Conservation (phyloP, 2,888 invertebrate genomes). For the Selenia dentaria region DNA sequence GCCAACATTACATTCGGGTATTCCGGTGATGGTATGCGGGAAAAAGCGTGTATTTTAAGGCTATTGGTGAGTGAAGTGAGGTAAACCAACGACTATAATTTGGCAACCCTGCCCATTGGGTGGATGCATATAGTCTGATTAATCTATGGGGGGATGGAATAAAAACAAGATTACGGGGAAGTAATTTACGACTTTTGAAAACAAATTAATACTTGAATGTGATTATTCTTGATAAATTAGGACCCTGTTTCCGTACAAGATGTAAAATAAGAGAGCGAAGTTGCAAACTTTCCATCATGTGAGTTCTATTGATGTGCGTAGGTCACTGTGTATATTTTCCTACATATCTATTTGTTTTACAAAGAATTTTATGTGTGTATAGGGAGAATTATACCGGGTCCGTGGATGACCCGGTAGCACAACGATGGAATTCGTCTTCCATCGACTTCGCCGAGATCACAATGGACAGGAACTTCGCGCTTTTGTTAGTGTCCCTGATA, state of each 20-base stretch:
- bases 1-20: too few species aligned
- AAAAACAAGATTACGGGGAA: too few species aligned
- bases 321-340: slow-evolving; percentile 50
- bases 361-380: slow-evolving; percentile 44
- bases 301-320: slow-evolving; percentile 54
- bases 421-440: slow-evolving; percentile 85
- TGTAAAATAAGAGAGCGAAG: slow-evolving; percentile 58
- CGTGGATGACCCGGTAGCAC: slow-evolving; percentile 64
- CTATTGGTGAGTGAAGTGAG: too few species aligned
- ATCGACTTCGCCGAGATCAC: slow-evolving; percentile 87
- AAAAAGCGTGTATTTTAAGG: too few species aligned
- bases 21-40: too few species aligned
- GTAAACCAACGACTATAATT: too few species aligned
- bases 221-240: too few species aligned
- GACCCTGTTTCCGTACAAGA: slow-evolving; percentile 49
- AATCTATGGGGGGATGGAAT: too few species aligned
- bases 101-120: too few species aligned
- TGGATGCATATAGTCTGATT: too few species aligned
- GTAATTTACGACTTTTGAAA: too few species aligned
- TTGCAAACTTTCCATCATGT: slow-evolving; percentile 55
- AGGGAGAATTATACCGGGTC: slow-evolving; percentile 67
- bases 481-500: slow-evolving; percentile 91
- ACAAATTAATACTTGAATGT: too few species aligned
- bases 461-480: slow-evolving; percentile 89
- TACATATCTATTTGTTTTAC: slow-evolving; percentile 38